Conservation (phyloP, 2,888 invertebrate species). For the Steinernema carpocapsae region DNA sequence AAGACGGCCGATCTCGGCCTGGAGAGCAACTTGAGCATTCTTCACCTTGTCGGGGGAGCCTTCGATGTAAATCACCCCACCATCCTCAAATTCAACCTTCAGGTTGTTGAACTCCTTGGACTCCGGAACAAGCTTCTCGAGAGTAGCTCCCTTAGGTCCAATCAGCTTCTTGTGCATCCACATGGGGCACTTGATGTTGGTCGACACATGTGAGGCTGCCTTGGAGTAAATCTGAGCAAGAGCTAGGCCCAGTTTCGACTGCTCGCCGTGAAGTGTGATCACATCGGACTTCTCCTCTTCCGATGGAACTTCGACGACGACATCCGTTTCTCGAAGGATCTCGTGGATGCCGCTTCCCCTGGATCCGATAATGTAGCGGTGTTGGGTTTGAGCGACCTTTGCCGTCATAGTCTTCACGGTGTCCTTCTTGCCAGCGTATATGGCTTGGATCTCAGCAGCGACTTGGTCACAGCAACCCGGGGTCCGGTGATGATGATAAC, state of each 20-base stretch:
- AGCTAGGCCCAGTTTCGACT: slow-evolving; percentile 85
- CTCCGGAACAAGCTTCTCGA: slow-evolving; percentile 72
- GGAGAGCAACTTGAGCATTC: slow-evolving; percentile 78
- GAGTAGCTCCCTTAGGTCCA: slow-evolving; percentile 90
- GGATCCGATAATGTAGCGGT: slow-evolving; percentile 93
- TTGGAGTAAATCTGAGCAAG: slow-evolving; percentile 70
- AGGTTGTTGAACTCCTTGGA: slow-evolving; percentile 69
- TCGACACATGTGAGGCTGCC: no score
- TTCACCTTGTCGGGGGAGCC: slow-evolving; percentile 90
- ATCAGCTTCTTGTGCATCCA: slow-evolving; percentile 75
- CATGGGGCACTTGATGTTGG: no score
- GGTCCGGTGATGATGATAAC: slow-evolving; percentile 94
- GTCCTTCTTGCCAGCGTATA: slow-evolving; percentile 78
- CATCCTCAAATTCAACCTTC: slow-evolving; percentile 90
- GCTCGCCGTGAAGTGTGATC: slow-evolving; percentile 85
- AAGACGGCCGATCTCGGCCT: slow-evolving; percentile 81
- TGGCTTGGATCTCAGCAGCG: slow-evolving; percentile 82
- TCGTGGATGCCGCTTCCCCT: slow-evolving; percentile 90
- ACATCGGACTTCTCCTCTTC: slow-evolving; percentile 84
- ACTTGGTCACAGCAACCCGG: slow-evolving; percentile 89
- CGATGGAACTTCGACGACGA: slow-evolving; percentile 86
- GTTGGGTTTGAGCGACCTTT: slow-evolving; percentile 80
- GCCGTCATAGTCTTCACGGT: slow-evolving; percentile 50
- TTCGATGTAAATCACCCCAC: slow-evolving; percentile 90
- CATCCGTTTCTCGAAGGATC: slow-evolving; percentile 89